phyloP scores from a whole-genome alignment of 2,113 vertebrate species.

The Hemiprocne comata region DNA sequence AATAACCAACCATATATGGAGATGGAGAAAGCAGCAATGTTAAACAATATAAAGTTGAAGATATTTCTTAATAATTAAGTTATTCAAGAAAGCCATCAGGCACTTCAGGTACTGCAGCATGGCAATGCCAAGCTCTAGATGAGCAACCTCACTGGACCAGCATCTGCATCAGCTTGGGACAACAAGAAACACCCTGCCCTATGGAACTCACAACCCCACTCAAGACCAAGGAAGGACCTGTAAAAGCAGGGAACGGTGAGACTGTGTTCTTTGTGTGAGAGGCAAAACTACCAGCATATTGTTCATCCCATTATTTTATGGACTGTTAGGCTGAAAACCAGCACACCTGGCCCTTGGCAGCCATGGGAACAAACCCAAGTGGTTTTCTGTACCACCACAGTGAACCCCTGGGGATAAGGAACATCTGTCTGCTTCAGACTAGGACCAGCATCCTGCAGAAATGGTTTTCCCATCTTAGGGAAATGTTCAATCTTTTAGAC shows the following conservation, averaged over 20 bases:
- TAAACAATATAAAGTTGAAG: background rate
- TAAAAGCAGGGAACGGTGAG: background rate
- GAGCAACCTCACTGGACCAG: background rate
- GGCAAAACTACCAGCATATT: background rate
- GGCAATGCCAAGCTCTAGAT: background rate
- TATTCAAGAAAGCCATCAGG: background rate
- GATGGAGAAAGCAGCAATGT: background rate
- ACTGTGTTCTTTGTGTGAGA: background rate
- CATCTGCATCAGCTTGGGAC: background rate
- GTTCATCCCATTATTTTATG: background rate
- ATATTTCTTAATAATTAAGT: background rate
- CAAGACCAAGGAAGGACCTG: background rate
- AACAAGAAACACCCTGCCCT: background rate
- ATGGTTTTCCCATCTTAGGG: background rate
- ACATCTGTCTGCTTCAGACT: background rate
- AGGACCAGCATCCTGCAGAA: background rate
- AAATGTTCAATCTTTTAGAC: background rate
- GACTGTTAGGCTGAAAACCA: background rate
- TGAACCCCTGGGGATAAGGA: background rate
- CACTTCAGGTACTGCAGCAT: fast-evolving
- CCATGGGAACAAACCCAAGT: fast-evolving
- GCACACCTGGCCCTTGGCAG: background rate
- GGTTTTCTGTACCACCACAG: background rate
- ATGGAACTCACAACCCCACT: background rate
- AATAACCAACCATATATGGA: background rate